Conservation (phyloP, 2,113 vertebrate species). For the Coptodon rendalli region DNA sequence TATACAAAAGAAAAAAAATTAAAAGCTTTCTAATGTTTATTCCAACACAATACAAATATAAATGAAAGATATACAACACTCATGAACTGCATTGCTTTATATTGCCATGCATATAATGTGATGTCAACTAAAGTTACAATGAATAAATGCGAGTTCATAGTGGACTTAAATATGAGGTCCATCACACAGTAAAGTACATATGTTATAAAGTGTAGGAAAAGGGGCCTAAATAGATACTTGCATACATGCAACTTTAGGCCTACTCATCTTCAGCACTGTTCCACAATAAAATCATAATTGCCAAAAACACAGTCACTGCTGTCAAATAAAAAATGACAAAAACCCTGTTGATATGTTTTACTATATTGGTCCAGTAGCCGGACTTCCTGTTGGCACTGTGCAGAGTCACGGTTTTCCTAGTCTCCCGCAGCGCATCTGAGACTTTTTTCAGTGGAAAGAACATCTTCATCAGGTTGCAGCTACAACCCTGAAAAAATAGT, state of each 20-base stretch:
- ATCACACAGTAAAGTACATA: background rate
- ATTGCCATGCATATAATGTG: background rate
- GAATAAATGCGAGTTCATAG: background rate
- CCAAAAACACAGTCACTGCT: background rate
- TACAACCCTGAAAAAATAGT: background rate
- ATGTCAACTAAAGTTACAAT: background rate
- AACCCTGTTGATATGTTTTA: background rate
- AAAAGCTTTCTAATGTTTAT: background rate
- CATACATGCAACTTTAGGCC: background rate
- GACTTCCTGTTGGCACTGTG: rapidly evolving
- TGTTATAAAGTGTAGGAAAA: background rate
- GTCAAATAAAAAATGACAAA: background rate
- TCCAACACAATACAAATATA: background rate
- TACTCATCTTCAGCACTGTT: background rate
- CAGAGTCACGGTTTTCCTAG: background rate
- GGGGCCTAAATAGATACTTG: background rate
- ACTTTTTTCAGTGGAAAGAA: background rate
- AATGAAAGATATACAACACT: background rate
- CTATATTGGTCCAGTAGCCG: background rate
- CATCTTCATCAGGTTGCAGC: background rate
- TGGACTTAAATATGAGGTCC: background rate
- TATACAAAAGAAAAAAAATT: background rate
- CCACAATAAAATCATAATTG: background rate
- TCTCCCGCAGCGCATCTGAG: background rate
- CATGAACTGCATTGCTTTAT: background rate